Percentiles rank a stretch among this genome's conserved stretches.
phyloP scores from a whole-genome alignment of 35 echinoderm and acorn worm species.

The Strongylocentrotus purpuratus region DNA sequence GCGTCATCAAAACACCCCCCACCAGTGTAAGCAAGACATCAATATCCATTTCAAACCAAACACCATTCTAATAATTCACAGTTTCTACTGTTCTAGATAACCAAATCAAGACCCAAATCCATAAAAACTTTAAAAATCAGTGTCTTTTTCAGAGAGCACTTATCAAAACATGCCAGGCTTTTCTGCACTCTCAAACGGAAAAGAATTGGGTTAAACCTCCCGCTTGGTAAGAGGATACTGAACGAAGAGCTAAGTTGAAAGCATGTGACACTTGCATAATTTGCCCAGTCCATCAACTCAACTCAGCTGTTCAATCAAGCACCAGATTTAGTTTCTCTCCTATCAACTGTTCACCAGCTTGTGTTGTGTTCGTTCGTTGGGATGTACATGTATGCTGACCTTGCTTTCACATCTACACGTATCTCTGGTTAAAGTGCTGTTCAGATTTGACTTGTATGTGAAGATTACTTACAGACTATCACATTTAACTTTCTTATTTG shows the following conservation, averaged over 20 bases:
- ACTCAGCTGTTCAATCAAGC: slow-evolving; percentile 8
- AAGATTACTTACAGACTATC: too few species aligned
- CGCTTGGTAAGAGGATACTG: not conserved
- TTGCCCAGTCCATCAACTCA: not conserved
- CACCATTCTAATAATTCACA: not conserved
- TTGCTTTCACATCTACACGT: not conserved
- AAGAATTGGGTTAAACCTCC: not conserved
- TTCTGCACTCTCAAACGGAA: not conserved
- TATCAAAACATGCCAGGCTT: not conserved
- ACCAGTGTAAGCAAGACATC: not conserved
- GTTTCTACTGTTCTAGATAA: not conserved
- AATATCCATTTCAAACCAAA: not conserved
- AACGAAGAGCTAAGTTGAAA: not conserved
- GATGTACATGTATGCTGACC: not conserved
- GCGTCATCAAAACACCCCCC: not conserved
- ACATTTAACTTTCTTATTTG: too few species aligned
- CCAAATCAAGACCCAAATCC: not conserved
- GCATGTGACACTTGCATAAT: slow-evolving; percentile 10
- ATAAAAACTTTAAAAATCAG: not conserved
- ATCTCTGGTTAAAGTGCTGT: not conserved
- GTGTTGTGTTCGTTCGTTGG: not conserved
- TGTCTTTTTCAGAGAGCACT: not conserved
- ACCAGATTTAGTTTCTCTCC: not conserved
- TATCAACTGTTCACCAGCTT: not conserved
- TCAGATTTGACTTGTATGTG: not conserved